These are phyloP conservation scores for Eptatretus atami DNA, from an alignment of 2,797 vertebrate genomes.

Conservation along the genomic window DNA sequence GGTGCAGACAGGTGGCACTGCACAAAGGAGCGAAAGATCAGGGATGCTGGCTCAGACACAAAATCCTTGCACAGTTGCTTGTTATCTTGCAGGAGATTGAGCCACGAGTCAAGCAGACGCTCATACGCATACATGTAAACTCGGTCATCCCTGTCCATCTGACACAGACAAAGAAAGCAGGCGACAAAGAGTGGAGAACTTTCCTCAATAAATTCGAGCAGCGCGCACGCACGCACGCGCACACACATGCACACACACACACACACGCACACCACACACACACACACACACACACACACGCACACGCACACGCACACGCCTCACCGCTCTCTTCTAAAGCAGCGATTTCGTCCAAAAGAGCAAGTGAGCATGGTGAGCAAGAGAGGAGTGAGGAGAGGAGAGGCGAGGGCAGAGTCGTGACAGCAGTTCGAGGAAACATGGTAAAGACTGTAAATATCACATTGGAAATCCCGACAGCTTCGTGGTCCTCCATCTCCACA, in stretches of 20 bases:
- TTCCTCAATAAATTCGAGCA: no score
- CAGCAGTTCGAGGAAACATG: constrained; percentile 56
- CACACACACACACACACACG: no score
- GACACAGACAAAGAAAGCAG: background rate
- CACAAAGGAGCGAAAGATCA: constrained; percentile 96
- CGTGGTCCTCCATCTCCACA: constrained; percentile 94
- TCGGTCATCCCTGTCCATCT: constrained; percentile 98
- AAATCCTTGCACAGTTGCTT: constrained; percentile 90
- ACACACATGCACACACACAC: no score
- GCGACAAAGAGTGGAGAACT: no score
- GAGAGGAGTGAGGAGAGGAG: constrained; percentile 93
- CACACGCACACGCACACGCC: no score
- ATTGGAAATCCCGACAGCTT: constrained; percentile 81
- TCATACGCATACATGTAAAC: constrained; percentile 98
- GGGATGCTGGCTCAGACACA: constrained; percentile 69
- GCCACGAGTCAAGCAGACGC: constrained; percentile 81
- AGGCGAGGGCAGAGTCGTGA: constrained; percentile 67
- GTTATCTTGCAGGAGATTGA: constrained; percentile 75
- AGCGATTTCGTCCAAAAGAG: constrained; percentile 79
- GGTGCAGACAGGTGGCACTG: constrained; percentile 91
- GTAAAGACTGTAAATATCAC: constrained; percentile 94
- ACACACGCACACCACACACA: no score
- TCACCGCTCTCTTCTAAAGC: constrained; percentile 91
- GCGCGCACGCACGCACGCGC: no score
- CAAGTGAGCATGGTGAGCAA: constrained; percentile 85